Base-by-base conservation (phyloP, 2,888 invertebrate species). In the Diloba caeruleocephala region DNA sequence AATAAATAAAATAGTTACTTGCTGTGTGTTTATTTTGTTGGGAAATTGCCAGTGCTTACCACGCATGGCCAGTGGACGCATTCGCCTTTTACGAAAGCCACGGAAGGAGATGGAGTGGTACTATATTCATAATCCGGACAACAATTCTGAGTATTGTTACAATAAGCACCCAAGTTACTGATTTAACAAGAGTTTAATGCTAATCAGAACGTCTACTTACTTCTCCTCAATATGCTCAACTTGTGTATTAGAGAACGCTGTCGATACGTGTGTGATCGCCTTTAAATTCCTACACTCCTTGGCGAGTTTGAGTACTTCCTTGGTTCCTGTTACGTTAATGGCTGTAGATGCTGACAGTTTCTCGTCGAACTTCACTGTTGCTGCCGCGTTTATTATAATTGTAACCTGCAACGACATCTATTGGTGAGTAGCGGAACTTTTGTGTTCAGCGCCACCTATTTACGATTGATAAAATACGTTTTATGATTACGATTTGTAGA, bases 281-380 rank as follows among this genome's bases (percentile, higher is more conserved):
- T 95, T 95, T 46, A 98, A 88, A 38, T 96, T 93, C 28, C 94
- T 90, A 90, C 98, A 97, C 66, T 95, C 94, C 71, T 95, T 95
- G 50, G 96, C 96, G 9, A 98, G 89, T 28, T 94, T 93, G 2
- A 98, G 78, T 13, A 98, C 94, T 69, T 96, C 95, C 62, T 95
- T 95, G 0, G 97, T 96, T 0, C 97, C 97, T 15, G 94, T 90
- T 0, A 98, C 96, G 85, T 98, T 98, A 82, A 98, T 97, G 15
- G 95, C 95, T 3, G 97, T 95, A 0, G 98, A 96, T 0, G 95
- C 78, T 65, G 95, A 95, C 9, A 98, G 90, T 44, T 96, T 96
- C 83, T 98, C 98, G 79, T 98, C 97, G 76, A 98, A 98, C 71
- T 96, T 91, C 0, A 93, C 93, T 0, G 93, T 93, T 0, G 92